These are phyloP conservation scores for Remorina albescens DNA, from an alignment of 2,797 vertebrate genomes.

Conservation along the genomic window DNA sequence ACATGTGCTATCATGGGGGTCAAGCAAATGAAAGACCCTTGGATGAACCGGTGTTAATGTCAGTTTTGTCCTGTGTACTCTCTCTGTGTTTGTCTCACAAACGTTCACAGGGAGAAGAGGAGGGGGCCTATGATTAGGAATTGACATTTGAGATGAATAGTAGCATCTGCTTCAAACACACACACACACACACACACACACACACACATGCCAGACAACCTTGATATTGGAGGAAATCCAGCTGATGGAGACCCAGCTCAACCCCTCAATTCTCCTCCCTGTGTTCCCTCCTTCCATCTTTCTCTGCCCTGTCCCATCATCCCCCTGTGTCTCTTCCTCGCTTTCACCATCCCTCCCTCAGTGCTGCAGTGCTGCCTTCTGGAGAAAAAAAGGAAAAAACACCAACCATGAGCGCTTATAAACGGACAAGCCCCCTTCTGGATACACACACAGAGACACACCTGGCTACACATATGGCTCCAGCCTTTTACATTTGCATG, in stretches of 20 bases:
- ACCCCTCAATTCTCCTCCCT: slow-evolving; percentile 48
- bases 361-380: slow-evolving; percentile 78
- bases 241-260: slow-evolving; percentile 11
- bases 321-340: slow-evolving; percentile 22
- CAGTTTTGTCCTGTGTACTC: slow-evolving; percentile 29
- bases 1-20: slow-evolving; percentile 47
- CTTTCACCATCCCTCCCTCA: slow-evolving; percentile 31
- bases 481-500: slow-evolving; percentile 68
- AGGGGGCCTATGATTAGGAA: neutral
- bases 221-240: slow-evolving; percentile 36
- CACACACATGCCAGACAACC: slow-evolving; percentile 20
- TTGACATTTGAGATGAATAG: slow-evolving; percentile 3
- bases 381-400: slow-evolving; percentile 44
- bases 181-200: slow-evolving; percentile 12
- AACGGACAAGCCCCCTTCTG: slow-evolving; percentile 65
- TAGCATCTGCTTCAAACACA: neutral
- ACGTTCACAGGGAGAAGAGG: neutral
- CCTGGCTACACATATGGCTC: slow-evolving; percentile 58
- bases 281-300: slow-evolving; percentile 39
- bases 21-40: slow-evolving; percentile 57
- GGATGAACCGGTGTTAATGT: slow-evolving; percentile 62
- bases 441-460: slow-evolving; percentile 40
- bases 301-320: too few relatives aligned
- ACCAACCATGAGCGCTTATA: slow-evolving; percentile 58
- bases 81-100: slow-evolving; percentile 5